A percentile compares a stretch with the other conserved stretches of the same genome.
Conservation (phyloP, 1,140 invertebrate species). For the Helicoverpa armigera region DNA sequence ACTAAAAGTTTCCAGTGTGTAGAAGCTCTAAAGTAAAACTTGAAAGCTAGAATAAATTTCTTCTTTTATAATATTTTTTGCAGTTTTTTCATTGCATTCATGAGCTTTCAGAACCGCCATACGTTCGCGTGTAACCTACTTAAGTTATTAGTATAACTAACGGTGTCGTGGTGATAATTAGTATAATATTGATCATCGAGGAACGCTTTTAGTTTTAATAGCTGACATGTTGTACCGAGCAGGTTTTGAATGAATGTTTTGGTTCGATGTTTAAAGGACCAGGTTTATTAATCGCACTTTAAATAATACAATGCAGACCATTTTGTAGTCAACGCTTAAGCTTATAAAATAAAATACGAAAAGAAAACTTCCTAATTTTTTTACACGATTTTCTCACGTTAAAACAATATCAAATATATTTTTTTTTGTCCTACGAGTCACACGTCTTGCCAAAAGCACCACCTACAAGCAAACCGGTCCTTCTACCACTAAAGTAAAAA, state of each 20-base stretch:
- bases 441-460: no score
- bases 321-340: no score
- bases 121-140: slow-evolving; percentile 34
- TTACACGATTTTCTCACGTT: no score
- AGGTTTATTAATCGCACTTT: no score
- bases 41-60: neutral
- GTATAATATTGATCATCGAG: slow-evolving; percentile 25
- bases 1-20: neutral
- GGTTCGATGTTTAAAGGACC: neutral
- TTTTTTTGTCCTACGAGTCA: no score
- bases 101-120: neutral
- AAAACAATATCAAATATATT: no score
- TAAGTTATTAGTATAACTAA: slow-evolving; percentile 32
- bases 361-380: no score
- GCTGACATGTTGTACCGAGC: neutral
- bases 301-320: no score
- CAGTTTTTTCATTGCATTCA: neutral
- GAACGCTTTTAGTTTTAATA: neutral
- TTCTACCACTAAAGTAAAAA: no score
- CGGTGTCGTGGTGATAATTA: slow-evolving; percentile 33
- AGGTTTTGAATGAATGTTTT: neutral
- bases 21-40: neutral
- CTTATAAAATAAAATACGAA: no score
- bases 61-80: neutral
- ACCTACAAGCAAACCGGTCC: no score